A percentile compares a stretch with the other conserved stretches of the same genome.
Conservation (phyloP, 2,888 invertebrate genomes). For the Macrophya alboannulata region DNA sequence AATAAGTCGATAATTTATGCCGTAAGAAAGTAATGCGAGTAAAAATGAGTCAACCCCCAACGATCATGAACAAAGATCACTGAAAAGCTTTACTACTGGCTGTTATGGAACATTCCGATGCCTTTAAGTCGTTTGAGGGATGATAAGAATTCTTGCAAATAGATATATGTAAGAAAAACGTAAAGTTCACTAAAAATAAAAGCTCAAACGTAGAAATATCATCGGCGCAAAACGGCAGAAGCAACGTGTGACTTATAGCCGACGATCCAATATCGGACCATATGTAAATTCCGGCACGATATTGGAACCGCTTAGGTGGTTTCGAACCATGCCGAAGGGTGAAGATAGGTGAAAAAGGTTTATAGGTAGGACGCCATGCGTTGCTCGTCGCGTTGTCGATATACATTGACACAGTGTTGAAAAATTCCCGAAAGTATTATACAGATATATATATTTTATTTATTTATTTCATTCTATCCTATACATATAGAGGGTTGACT, state of each 20-base stretch:
- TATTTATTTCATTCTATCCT: neutral
- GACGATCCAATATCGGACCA: constrained; percentile 56
- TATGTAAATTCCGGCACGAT: constrained; percentile 51
- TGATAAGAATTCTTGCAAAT: neutral
- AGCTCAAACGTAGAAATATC: constrained; percentile 7
- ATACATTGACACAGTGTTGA: neutral
- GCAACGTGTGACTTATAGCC: constrained; percentile 36
- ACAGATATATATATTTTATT: neutral
- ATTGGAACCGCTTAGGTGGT: constrained; percentile 56
- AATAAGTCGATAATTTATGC: neutral
- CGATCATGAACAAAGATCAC: neutral
- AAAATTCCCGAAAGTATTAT: neutral
- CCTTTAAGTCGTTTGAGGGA: neutral
- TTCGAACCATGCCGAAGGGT: neutral
- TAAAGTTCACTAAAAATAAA: neutral
- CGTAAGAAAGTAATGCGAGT: neutral
- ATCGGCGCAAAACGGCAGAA: constrained; percentile 26
- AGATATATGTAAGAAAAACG: neutral
- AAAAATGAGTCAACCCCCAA: neutral
- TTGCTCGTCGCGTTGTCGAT: neutral
- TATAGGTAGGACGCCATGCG: neutral
- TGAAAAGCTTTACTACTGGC: neutral
- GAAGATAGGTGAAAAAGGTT: constrained; percentile 42
- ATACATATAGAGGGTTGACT: neutral
- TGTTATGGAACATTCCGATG: neutral